Base-by-base conservation (phyloP, 2,113 vertebrate genomes). In the Euleptes europaea region DNA sequence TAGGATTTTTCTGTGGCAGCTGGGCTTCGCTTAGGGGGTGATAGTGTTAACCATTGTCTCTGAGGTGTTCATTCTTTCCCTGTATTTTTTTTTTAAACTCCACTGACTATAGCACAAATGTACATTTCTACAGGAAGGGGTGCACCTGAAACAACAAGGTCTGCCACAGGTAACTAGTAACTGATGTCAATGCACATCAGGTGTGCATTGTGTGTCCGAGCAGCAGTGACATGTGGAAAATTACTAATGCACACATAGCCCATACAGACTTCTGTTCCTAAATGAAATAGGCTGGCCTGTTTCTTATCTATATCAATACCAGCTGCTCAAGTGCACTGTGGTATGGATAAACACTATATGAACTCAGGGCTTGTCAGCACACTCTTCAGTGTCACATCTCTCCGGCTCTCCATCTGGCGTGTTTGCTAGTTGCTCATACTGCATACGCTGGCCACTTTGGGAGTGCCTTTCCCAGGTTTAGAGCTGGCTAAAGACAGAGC, bases 281-380 rank as follows among this genome's bases (percentile, higher is more conserved):
- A 74, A 42, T 42, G 57, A 67, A 76, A 60, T 42, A 23, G 72
- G 14, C 51, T 73, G 49, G 84, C 40, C 28, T 8, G 28, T 4
- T 12, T 38, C 60, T 86, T 65, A 73, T 67, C 57, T 0, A 0
- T 78, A 80, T 17, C 49, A 79, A 78, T 63, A 1, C 0, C 88
- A 92, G 90, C 90, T 90, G 88, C 69, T 57, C 33, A 28, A 85
- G 75, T 81, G 54, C 1, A 0, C 83, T 80, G 14, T 85, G 85
- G 78, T 87, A 89, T 74, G 70, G 85, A 84, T 82, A 79, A 63
- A 89, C 76, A 88, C 69, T 85, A 66, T 88, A 73, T 87, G 84
- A 90, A 90, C 89, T 89, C 79, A 0, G 0, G 87, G 76, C 78
- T 69, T 92, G 89, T 90, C 92, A 90, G 88, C 90, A 85, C 69